Base-by-base conservation (phyloP, 2,888 invertebrate species). In the Flexamia atlantica region DNA sequence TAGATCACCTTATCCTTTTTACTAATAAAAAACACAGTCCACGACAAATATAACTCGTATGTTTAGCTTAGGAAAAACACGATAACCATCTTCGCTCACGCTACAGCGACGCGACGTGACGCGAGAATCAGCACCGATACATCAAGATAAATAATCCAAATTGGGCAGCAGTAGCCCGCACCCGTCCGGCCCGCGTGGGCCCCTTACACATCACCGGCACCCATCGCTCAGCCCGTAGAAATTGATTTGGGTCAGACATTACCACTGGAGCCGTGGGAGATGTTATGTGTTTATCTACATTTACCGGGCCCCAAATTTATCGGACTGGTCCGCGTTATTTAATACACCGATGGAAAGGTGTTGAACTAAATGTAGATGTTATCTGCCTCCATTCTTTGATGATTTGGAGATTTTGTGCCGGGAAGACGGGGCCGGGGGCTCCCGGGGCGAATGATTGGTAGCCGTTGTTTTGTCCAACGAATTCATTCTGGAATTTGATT, bases 361-460 rank as follows among this genome's bases (percentile, higher is more conserved):
- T 76, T 76, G 76, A 76, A 76, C 76, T 76, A 76, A 76, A 76
- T 76, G 76, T 76, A 76, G 76, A 76, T 76, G 28, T 14, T 46
- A 76, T 76, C 76, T 76, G 25, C 17, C 28, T 3, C 76, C 28
- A 40, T 25, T 28, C 46, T 25, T 70, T 70, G 70, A 70, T 36
- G 70, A 70, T 70, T 70, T 70, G 70, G 70, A 40, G 64, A 28
- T 64, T 64, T 28, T 64, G 57, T 46, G 46, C 46, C 12, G 23
- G n/a, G 50, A 50, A 50, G 50, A 50, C 14, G 64, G 17, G 25
- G 25, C 1, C 5, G 1, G 23, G 60, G 30, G 30, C 64, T 64
- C 64, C 64, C 28, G 64, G 28, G 64, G 64, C 25, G 64, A 28
- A 10, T 64, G 64, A 64, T 64, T 30, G 30, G 64, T 64, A 20